These are phyloP conservation scores for Ginglymostoma cirratum DNA, from an alignment of 2,113 vertebrate species.

Conservation along the genomic window DNA sequence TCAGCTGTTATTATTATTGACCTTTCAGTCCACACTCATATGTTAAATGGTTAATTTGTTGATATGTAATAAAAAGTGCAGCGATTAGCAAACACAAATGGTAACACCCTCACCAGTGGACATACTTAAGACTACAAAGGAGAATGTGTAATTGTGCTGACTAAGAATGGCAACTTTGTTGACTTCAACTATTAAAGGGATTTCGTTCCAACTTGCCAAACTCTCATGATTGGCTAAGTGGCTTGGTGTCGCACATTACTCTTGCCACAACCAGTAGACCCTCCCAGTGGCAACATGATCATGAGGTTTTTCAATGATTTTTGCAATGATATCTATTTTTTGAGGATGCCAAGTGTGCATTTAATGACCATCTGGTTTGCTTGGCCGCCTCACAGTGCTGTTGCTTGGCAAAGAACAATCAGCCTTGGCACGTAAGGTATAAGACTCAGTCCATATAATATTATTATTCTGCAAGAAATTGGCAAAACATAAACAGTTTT, in stretches of 20 bases:
- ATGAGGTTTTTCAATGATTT: background rate
- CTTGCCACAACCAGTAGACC: background rate
- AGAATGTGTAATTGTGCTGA: background rate
- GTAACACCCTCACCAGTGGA: background rate
- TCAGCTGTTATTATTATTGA: too few species aligned
- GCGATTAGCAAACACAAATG: background rate
- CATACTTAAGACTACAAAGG: background rate
- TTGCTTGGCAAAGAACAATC: background rate
- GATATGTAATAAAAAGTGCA: background rate
- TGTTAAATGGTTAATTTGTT: background rate
- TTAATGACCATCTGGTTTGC: constrained; percentile 7
- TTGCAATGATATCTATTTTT: background rate
- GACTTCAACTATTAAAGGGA: background rate
- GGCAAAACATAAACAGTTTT: background rate
- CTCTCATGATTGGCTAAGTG: background rate
- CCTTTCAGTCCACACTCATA: too few species aligned
- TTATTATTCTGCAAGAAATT: background rate
- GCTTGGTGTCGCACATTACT: background rate
- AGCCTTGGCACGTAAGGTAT: background rate
- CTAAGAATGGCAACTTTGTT: background rate
- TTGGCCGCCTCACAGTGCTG: background rate
- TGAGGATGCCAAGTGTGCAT: background rate
- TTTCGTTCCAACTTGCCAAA: background rate
- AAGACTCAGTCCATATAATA: background rate
- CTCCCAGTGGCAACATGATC: background rate